Evolutionary conservation across 2,797 vertebrate genomes (phyloP).

Genomic region (Catostomus latipinnis): DNA sequence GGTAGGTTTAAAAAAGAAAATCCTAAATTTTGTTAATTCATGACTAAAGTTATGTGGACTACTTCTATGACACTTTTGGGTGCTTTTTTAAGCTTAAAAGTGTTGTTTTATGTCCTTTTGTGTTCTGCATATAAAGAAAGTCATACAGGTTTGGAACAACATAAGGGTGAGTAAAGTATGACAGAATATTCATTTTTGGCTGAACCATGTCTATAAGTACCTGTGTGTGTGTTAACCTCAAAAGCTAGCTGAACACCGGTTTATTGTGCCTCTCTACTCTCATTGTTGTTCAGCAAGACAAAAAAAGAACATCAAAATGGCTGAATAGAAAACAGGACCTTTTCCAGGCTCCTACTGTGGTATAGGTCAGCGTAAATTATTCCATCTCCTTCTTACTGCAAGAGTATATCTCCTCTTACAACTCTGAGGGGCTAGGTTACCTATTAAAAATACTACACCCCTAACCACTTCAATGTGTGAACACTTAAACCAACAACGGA

Average conservation of each 20-base stretch:
- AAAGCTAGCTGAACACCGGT: slow-evolving; percentile 8
- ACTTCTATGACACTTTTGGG: too few species aligned
- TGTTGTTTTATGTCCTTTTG: too few species aligned
- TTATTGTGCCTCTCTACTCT: background rate
- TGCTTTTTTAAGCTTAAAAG: too few species aligned
- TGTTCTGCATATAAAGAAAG: too few species aligned
- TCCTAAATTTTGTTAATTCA: too few species aligned
- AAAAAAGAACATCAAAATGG: slow-evolving; percentile 37
- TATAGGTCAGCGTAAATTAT: slow-evolving; percentile 56
- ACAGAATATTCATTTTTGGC: too few species aligned
- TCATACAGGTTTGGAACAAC: too few species aligned
- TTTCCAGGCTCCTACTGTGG: slow-evolving; percentile 42
- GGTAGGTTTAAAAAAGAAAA: too few species aligned
- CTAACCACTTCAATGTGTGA: slow-evolving; percentile 42
- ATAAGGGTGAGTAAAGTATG: too few species aligned
- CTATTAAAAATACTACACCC: slow-evolving; percentile 52
- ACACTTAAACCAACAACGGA: slow-evolving; percentile 20
- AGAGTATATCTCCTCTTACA: slow-evolving; percentile 49
- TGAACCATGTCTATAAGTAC: too few species aligned
- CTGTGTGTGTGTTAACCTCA: too few species aligned
- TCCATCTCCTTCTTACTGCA: slow-evolving; percentile 42
- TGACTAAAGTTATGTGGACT: too few species aligned
- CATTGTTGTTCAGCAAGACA: slow-evolving; percentile 25
- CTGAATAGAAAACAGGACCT: slow-evolving; percentile 51
- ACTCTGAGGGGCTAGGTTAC: slow-evolving; percentile 40